Evolutionary conservation across 53 echinoderm and acorn worm genomes (phyloP).

Genomic region (Henricia sp.): DNA sequence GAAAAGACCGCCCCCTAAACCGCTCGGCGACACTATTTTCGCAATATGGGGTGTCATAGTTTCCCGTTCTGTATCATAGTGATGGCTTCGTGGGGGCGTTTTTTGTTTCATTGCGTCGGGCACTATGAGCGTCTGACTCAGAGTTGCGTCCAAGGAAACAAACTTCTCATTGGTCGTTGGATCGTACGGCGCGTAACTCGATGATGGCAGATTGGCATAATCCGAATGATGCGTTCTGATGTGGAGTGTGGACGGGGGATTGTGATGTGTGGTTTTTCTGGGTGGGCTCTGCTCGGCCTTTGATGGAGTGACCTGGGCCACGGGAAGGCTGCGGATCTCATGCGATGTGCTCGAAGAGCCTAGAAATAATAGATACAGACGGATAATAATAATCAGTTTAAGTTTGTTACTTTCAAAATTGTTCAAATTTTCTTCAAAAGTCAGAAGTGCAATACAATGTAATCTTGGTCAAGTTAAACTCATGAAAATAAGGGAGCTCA

Average conservation of each 20-base stretch:
- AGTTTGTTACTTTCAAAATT: too few relatives aligned
- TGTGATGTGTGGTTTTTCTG: slow-evolving; percentile 5
- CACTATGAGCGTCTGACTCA: slow-evolving; percentile 19
- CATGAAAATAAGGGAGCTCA: too few relatives aligned
- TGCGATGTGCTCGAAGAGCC: slow-evolving; percentile 16
- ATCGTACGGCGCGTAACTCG: neutral
- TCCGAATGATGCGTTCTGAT: slow-evolving; percentile 7
- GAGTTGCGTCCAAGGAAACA: slow-evolving; percentile 21
- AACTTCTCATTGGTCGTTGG: neutral
- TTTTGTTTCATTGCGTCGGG: neutral
- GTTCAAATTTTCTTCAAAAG: too few relatives aligned
- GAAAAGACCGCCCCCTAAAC: neutral
- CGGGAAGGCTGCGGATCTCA: slow-evolving; percentile 53
- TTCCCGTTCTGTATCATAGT: neutral
- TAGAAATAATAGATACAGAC: too few relatives aligned
- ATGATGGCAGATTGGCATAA: neutral
- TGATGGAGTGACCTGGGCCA: slow-evolving; percentile 60
- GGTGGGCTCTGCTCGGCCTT: slow-evolving; percentile 41
- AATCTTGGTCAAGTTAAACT: too few relatives aligned
- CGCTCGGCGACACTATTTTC: slow-evolving; percentile 4
- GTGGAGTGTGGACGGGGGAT: slow-evolving; percentile 18
- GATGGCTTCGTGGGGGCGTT: neutral
- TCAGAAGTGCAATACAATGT: too few relatives aligned
- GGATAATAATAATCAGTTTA: too few relatives aligned
- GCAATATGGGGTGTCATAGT: neutral